A percentile compares a stretch with the other conserved stretches of the same genome.
Conservation (phyloP, 2,797 vertebrate species). For the Tolypeutes matacus region DNA sequence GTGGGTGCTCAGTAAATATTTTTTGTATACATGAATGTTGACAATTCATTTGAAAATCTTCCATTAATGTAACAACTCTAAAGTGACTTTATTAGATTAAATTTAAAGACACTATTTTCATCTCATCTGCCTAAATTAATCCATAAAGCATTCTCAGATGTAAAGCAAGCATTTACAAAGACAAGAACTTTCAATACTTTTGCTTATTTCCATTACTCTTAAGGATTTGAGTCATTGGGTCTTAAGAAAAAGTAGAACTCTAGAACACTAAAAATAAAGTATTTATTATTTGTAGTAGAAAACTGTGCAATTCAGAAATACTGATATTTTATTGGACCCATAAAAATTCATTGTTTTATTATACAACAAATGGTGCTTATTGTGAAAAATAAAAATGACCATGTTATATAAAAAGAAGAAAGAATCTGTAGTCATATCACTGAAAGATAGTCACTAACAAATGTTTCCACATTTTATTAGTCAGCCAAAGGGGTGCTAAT, state of each 20-base stretch:
- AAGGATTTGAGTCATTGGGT: not conserved
- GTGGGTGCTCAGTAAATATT: not conserved
- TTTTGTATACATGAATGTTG: not conserved
- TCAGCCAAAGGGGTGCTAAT: too few relatives aligned
- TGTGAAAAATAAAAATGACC: not conserved
- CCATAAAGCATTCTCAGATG: slow-evolving; percentile 18
- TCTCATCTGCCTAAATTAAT: not conserved
- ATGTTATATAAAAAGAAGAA: not conserved
- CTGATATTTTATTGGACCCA: not conserved
- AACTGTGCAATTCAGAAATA: not conserved
- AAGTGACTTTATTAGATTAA: slow-evolving; percentile 45
- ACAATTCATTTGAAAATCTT: slow-evolving; percentile 37
- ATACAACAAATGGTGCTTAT: slow-evolving; percentile 8
- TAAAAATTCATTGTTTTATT: slow-evolving; percentile 28
- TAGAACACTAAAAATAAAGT: not conserved
- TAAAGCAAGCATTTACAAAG: slow-evolving; percentile 28
- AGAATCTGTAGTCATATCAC: not conserved
- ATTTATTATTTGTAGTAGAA: not conserved
- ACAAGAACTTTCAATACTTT: not conserved
- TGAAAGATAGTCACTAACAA: not conserved
- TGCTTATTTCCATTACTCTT: slow-evolving; percentile 21
- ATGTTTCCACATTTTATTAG: not conserved
- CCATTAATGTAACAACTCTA: not conserved
- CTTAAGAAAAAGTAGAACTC: not conserved
- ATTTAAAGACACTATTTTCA: slow-evolving; percentile 41